Percentiles rank a stretch among this genome's conserved stretches.
phyloP scores from a whole-genome alignment of 2,113 vertebrate species.

The Alligator mississippiensis region DNA sequence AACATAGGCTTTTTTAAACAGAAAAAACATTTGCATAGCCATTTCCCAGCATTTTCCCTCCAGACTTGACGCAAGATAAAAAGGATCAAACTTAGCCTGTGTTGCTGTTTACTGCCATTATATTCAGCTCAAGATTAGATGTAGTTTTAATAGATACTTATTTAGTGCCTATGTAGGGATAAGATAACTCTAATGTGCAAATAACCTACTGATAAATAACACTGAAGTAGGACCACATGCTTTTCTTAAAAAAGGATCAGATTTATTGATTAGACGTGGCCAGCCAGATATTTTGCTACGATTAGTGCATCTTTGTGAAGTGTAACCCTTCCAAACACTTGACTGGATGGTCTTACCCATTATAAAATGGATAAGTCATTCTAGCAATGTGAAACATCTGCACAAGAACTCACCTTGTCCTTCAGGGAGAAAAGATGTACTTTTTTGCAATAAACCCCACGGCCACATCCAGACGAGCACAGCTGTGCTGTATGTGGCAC shows the following conservation, averaged over 20 bases:
- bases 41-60: background rate
- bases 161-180: background rate
- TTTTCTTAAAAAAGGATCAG: background rate
- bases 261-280: too few relatives aligned
- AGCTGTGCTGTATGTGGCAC: too few relatives aligned
- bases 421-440: rapidly evolving
- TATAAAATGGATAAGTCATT: background rate
- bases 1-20: background rate
- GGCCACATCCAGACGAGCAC: too few relatives aligned
- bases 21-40: background rate
- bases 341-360: background rate
- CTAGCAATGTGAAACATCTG: rapidly evolving
- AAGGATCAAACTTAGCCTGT: too few relatives aligned
- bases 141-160: background rate
- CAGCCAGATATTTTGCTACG: too few relatives aligned
- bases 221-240: background rate
- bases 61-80: background rate
- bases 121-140: background rate
- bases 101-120: background rate
- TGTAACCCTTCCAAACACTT: background rate
- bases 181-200: background rate
- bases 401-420: background rate
- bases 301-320: background rate
- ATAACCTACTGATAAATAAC: background rate
- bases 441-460: background rate